Evolutionary conservation across 2,888 invertebrate species (phyloP).

Genomic region (Gasteruption jaculator): DNA sequence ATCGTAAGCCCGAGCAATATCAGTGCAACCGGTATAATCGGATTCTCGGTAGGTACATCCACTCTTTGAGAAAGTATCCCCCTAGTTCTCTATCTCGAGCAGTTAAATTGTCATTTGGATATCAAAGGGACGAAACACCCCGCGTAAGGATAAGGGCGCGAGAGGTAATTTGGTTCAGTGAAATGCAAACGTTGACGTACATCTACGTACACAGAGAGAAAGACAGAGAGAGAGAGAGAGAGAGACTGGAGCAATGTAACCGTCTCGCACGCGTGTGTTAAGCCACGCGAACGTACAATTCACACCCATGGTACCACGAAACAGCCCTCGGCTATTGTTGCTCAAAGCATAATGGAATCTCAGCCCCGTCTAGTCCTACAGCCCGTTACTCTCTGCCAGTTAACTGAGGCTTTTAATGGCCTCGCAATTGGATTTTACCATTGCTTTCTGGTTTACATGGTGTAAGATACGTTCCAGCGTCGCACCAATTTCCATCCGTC

Average conservation of each 20-base stretch:
- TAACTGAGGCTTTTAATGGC: slow-evolving; percentile 50
- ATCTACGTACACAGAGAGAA: too few species aligned
- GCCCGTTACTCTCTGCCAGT: slow-evolving; percentile 33
- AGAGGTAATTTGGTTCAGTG: slow-evolving; percentile 50
- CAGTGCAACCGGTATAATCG: background rate
- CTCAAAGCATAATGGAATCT: slow-evolving; percentile 52
- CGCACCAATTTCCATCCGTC: too few species aligned
- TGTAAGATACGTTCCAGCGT: slow-evolving; percentile 17
- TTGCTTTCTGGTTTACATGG: slow-evolving; percentile 39
- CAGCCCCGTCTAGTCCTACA: slow-evolving; percentile 35
- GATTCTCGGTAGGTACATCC: background rate
- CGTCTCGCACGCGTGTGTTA: too few species aligned
- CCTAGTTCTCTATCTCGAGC: slow-evolving; percentile 35
- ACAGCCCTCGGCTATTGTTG: slow-evolving; percentile 53
- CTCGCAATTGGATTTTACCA: slow-evolving; percentile 52
- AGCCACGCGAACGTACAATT: slow-evolving; percentile 47
- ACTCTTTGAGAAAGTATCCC: background rate
- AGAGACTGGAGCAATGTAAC: too few species aligned
- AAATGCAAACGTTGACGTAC: slow-evolving; percentile 50
- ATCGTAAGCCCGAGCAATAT: background rate
- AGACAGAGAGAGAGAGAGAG: too few species aligned
- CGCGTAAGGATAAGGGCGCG: slow-evolving; percentile 48
- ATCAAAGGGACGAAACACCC: slow-evolving; percentile 49
- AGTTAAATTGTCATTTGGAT: slow-evolving; percentile 53
- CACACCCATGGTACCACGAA: slow-evolving; percentile 46